phyloP scores from a whole-genome alignment of 2,113 vertebrate species.

The Tetrax tetrax region DNA sequence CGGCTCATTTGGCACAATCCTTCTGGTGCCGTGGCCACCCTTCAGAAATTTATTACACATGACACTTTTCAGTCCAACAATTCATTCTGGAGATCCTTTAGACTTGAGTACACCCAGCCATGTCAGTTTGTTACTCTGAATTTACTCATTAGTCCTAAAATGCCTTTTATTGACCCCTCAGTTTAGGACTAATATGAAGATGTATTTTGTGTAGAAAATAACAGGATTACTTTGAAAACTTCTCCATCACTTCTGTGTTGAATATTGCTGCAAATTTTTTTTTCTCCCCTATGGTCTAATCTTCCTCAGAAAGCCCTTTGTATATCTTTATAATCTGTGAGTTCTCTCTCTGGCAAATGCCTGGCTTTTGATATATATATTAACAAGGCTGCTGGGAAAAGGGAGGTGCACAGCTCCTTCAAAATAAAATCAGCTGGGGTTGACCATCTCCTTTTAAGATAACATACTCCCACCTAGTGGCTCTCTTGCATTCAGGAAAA shows the following conservation, averaged over 20 bases:
- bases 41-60: neutral
- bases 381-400: neutral
- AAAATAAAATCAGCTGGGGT: fast-evolving
- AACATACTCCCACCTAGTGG: constrained; percentile 63
- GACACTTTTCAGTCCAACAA: neutral
- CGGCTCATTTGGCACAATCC: neutral
- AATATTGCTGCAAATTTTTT: neutral
- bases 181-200: neutral
- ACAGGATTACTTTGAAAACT: neutral
- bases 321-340: neutral
- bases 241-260: neutral
- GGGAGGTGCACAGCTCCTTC: neutral
- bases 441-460: neutral
- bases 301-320: neutral
- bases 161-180: neutral
- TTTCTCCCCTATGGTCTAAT: neutral
- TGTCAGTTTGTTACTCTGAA: neutral
- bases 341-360: neutral
- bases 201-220: neutral
- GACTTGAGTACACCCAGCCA: neutral
- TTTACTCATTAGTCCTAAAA: neutral
- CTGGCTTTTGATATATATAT: neutral
- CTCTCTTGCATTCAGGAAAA: neutral
- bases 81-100: neutral
- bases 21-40: neutral